These are phyloP conservation scores for Drosophila serrata DNA, from an alignment of 1,140 invertebrate genomes.

Conservation along the genomic window DNA sequence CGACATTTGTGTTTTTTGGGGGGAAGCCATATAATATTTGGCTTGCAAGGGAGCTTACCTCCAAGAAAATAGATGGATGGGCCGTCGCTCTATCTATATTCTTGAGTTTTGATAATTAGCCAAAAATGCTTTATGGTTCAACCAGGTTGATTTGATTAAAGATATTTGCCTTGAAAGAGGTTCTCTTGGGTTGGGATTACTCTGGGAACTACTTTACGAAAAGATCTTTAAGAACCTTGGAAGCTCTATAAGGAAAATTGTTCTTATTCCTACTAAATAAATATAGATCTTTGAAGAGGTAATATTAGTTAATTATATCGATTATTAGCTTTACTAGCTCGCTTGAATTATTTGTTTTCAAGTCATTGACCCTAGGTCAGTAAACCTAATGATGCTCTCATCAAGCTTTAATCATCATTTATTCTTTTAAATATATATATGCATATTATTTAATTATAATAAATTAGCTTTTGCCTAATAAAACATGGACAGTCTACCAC, in stretches of 20 bases:
- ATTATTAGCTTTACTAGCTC: too few species aligned
- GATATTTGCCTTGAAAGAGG: conserved; percentile 10
- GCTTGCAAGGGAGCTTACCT: conserved; percentile 26
- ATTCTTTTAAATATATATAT: background rate
- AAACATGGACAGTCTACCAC: conserved; percentile 4
- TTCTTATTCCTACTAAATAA: too few species aligned
- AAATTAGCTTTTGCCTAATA: conserved; percentile 17
- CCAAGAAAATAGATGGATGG: conserved; percentile 54
- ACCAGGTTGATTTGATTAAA: conserved; percentile 8
- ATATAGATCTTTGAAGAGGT: too few species aligned
- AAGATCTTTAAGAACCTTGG: too few species aligned
- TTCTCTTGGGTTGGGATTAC: background rate
- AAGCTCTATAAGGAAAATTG: too few species aligned
- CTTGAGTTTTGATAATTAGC: conserved; percentile 32
- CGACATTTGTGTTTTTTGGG: conserved; percentile 16
- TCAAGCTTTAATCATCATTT: conserved; percentile 13
- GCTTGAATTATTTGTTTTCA: conserved; percentile 4
- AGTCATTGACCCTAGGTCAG: conserved; percentile 44
- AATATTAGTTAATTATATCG: too few species aligned
- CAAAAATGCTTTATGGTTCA: conserved; percentile 39
- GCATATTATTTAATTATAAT: conserved; percentile 21
- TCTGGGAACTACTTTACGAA: background rate
- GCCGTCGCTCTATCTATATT: conserved; percentile 15
- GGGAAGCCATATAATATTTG: conserved; percentile 33
- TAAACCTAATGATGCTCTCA: conserved; percentile 24